Conservation (phyloP, 2,113 vertebrate genomes). For the Struthidea cinerea region DNA sequence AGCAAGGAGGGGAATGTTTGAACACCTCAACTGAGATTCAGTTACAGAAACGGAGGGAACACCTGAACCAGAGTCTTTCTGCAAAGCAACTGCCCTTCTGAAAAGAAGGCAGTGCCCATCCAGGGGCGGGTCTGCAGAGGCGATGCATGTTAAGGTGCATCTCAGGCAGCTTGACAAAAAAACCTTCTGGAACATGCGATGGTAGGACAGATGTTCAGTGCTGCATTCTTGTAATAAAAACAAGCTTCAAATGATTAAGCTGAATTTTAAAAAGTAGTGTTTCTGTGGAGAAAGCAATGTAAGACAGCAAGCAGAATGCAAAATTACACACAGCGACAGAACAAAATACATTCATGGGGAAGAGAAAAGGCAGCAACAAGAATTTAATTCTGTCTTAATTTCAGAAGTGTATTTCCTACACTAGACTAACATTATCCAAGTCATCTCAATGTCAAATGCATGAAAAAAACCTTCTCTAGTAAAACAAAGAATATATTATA, state of each 20-base stretch:
- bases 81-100: background rate
- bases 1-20: background rate
- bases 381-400: background rate
- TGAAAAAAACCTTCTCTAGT: background rate
- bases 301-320: background rate
- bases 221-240: background rate
- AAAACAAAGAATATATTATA: background rate
- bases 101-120: background rate
- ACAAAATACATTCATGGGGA: background rate
- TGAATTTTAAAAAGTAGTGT: background rate
- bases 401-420: background rate
- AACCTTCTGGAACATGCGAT: background rate
- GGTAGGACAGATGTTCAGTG: background rate
- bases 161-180: background rate
- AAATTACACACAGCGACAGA: background rate
- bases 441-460: background rate
- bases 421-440: background rate
- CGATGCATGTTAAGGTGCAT: background rate
- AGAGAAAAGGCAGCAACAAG: background rate
- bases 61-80: background rate
- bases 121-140: background rate
- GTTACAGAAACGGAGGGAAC: background rate
- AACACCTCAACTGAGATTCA: background rate
- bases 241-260: background rate
- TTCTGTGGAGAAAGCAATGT: background rate